Conservation (phyloP, 2,113 vertebrate genomes). For the Oxygymnocypris stewartii region DNA sequence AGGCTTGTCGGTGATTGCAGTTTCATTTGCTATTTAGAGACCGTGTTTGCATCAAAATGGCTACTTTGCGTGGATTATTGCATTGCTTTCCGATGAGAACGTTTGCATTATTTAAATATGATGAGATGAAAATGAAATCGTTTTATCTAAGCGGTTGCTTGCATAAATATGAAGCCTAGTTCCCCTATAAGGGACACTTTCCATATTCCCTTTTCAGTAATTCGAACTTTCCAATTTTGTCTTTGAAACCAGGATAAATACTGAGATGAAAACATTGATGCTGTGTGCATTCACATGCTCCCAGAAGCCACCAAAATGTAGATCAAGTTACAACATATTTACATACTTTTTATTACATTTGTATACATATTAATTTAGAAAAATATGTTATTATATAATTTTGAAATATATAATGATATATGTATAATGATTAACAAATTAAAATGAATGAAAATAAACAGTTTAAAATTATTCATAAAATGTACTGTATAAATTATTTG, state of each 20-base stretch:
- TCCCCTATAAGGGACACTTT: background rate
- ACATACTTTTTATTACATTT: no score
- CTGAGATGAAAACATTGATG: background rate
- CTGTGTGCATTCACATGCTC: background rate
- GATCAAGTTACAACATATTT: background rate
- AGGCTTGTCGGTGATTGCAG: background rate
- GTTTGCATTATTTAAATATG: background rate
- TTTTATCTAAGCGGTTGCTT: slow-evolving; percentile 11
- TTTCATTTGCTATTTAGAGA: slow-evolving; percentile 29
- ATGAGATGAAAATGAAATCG: slow-evolving; percentile 24
- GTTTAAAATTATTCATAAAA: no score
- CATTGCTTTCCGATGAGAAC: slow-evolving; percentile 16
- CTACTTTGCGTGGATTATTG: slow-evolving; percentile 29
- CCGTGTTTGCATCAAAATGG: background rate
- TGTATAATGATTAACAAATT: no score
- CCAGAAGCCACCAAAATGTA: background rate
- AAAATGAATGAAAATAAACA: no score
- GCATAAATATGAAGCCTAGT: slow-evolving; percentile 33
- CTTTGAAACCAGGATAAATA: slow-evolving; percentile 11
- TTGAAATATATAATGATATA: no score
- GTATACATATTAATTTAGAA: no score
- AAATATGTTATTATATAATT: no score
- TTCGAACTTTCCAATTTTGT: background rate
- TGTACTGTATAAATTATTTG: no score
- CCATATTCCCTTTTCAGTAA: background rate